Evolutionary conservation across 2,888 invertebrate genomes (phyloP).

Genomic region (Polymixis flavicincta): DNA sequence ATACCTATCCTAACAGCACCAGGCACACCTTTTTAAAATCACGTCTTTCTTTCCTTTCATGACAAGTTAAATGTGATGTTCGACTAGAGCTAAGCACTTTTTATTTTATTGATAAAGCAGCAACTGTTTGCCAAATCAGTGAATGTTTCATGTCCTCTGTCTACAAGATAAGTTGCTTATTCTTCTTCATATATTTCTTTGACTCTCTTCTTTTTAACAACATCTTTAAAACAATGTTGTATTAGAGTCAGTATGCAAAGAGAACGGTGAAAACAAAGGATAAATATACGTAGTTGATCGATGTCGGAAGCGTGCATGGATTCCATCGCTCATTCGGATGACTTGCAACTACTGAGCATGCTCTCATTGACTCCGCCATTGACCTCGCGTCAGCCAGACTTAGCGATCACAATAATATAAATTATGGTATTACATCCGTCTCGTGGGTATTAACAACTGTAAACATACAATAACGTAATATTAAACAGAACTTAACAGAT

Average conservation of each 20-base stretch:
- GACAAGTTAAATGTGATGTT: not conserved
- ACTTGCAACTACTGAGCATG: constrained; percentile 87
- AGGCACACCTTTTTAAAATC: constrained; percentile 16
- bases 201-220: not conserved
- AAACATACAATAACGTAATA: constrained; percentile 77
- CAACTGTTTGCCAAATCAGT: not conserved
- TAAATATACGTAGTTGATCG: constrained; percentile 77
- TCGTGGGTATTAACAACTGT: constrained; percentile 78
- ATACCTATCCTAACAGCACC: not conserved
- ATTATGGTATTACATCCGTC: constrained; percentile 85
- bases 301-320: constrained; percentile 88
- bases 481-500: constrained; percentile 80
- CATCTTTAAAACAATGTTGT: constrained; percentile 4
- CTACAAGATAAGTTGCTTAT: not conserved
- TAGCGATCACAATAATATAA: constrained; percentile 86
- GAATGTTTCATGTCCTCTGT: too few species aligned
- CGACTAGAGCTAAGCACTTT: not conserved
- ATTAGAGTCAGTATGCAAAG: constrained; percentile 48
- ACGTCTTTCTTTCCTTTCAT: constrained; percentile 5
- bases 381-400: constrained; percentile 83
- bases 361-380: constrained; percentile 89
- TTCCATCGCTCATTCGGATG: constrained; percentile 85
- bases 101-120: not conserved
- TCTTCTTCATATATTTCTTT: not conserved
- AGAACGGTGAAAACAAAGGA: constrained; percentile 77